Evolutionary conservation across 2,113 vertebrate species (phyloP), one percentile per base, ranked within the genome.

Genomic region (Ictalurus furcatus): DNA sequence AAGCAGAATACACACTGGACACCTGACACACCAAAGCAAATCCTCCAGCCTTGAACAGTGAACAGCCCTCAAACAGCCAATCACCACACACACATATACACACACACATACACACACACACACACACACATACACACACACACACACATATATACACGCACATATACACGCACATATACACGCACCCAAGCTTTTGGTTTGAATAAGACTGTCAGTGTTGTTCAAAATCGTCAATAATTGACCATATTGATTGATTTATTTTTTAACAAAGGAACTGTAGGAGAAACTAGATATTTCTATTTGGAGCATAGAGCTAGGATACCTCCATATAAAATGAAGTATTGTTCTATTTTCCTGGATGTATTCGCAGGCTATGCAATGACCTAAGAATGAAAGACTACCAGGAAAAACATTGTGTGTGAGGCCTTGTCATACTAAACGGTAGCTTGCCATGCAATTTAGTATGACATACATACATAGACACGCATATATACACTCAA

Each of bases 131-230:
- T n/a, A n/a, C n/a, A n/a, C n/a, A n/a, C n/a, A n/a, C n/a, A n/a
- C n/a, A n/a, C n/a, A n/a, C n/a, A n/a, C n/a, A n/a, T n/a, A n/a
- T n/a, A n/a, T n/a, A 17, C 30, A 65, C 84, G 91, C 84, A n/a
- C 54, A 87, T 3, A 76, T 63, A 89, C 61, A 91, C 85, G 85
- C 87, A 90, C 78, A 61, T 87, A 90, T 61, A 86, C 67, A 86
- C 82, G n/a, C n/a, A 84, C 28, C 40, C 40, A 48, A 48, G 44
- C 44, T 48, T 65, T 40, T 0, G 28, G 13, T 30, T 37, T 65
- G 16, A 52, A 0, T 76, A 23, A 23, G 73, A 34, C 73, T 12
- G 73, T 44, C 8, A 76, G 7, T 3, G 21, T 74, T 78, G 12
- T 13, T 21, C 19, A 37, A 37, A 73, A 40, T 6, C 21, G n/a